Percentiles rank a stretch among this genome's conserved stretches.
Conservation (phyloP, 2,113 vertebrate species). For the Melanerpes aurifrons region DNA sequence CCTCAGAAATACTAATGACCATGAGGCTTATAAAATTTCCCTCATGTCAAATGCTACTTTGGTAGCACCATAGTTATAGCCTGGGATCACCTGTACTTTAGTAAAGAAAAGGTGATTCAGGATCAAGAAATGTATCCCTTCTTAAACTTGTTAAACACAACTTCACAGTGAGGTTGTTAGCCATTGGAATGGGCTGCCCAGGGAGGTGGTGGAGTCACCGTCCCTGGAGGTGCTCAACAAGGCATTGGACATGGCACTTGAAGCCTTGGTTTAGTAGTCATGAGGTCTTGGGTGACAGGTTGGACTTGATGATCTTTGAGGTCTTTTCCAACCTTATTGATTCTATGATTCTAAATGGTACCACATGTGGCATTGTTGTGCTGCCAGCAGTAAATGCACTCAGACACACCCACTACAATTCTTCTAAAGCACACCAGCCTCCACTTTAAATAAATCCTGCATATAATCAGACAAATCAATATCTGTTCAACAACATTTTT, state of each 20-base stretch:
- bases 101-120: neutral
- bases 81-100: neutral
- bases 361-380: neutral
- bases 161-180: no score
- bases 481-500: neutral
- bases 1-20: neutral
- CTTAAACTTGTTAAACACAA: neutral
- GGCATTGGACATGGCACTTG: no score
- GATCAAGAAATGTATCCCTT: neutral
- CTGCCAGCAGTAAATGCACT: constrained; percentile 18
- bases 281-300: no score
- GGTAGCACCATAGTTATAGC: neutral
- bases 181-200: no score
- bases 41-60: neutral
- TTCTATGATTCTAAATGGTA: neutral
- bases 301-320: no score
- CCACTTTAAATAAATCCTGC: constrained; percentile 3
- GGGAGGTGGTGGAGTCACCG: no score
- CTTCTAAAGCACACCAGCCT: neutral
- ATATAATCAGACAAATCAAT: constrained; percentile 32
- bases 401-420: neutral
- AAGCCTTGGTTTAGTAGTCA: no score
- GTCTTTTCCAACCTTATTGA: no score
- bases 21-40: neutral
- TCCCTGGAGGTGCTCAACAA: no score